A percentile compares a stretch with the other conserved stretches of the same genome.
These are phyloP conservation scores for Microcebus ravelobensis DNA, from an alignment of 2,113 vertebrate genomes.

Conservation along the genomic window DNA sequence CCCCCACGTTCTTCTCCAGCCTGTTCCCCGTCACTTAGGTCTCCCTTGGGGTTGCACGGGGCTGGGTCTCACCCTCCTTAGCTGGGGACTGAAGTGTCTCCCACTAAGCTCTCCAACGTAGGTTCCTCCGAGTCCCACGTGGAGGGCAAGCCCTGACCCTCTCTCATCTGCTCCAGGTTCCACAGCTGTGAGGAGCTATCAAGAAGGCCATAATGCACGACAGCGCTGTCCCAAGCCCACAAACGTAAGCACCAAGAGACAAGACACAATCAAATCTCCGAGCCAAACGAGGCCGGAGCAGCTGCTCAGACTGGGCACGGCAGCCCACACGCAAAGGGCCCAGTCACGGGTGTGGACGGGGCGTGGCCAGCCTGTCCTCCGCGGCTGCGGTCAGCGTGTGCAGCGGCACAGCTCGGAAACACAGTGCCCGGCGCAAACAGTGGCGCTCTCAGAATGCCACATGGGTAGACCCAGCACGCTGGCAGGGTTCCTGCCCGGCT, in stretches of 20 bases:
- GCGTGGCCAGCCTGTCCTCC: accelerated
- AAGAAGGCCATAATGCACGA: not conserved
- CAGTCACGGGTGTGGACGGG: accelerated
- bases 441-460: no score
- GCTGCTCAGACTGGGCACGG: not conserved
- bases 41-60: accelerated
- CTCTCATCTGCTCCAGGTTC: not conserved
- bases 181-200: not conserved
- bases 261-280: not conserved
- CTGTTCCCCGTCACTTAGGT: not conserved
- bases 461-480: accelerated
- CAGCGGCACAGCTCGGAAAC: no score
- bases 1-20: not conserved
- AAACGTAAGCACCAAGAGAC: not conserved
- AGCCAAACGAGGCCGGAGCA: not conserved
- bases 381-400: accelerated
- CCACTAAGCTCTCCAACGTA: accelerated
- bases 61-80: not conserved
- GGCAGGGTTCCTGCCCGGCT: not conserved
- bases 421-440: accelerated
- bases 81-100: not conserved
- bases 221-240: not conserved
- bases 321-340: not conserved
- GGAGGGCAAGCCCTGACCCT: not conserved
- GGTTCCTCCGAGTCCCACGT: not conserved